Evolutionary conservation across 2,888 invertebrate genomes (phyloP), one percentile per base, ranked within the genome.

Genomic region (Drosophila cognata): DNA sequence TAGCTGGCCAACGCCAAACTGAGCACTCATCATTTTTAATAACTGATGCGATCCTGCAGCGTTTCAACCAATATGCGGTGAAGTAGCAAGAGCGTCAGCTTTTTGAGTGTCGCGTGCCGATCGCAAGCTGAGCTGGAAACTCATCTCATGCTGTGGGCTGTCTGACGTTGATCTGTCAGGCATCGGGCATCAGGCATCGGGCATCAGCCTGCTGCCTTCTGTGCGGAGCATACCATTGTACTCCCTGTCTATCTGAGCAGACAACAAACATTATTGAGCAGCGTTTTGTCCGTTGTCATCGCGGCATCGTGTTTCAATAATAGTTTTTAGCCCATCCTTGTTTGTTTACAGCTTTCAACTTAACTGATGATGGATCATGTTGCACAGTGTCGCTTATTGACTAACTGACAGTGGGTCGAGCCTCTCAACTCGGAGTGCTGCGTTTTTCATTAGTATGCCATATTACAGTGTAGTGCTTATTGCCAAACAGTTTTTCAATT

Each of bases 251-350:
- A 48, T 60, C 46, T 60, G 60, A 28, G 41, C 56, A 57, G n/a
- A 43, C 55, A 53, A 31, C 58, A 53, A 38, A 43, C 60, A 55
- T 36, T 55, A 33, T 53, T 53, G 52, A 33, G 33, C 33, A 28
- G 41, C 35, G 58, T 72, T 72, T 71, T 86, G 78, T 85, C 78
- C 86, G 71, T 90, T 90, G 90, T 85, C 87, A 90, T 77, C 78
- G 57, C 73, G 76, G 90, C 81, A 76, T 88, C 91, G 73, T 74
- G 77, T 88, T 91, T 88, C 88, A 83, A 78, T 79, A 88, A 79
- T 90, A 87, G 87, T 90, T 77, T 77, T 77, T 52, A 63, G 71
- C 59, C 38, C 72, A 43, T 59, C 48, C 63, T 61, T 75, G 71
- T 77, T 79, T 77, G 58, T 63, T 61, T 77, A 78, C 81, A 87